Conservation (phyloP, 2,797 vertebrate species). For the Apogon hyalosoma region DNA sequence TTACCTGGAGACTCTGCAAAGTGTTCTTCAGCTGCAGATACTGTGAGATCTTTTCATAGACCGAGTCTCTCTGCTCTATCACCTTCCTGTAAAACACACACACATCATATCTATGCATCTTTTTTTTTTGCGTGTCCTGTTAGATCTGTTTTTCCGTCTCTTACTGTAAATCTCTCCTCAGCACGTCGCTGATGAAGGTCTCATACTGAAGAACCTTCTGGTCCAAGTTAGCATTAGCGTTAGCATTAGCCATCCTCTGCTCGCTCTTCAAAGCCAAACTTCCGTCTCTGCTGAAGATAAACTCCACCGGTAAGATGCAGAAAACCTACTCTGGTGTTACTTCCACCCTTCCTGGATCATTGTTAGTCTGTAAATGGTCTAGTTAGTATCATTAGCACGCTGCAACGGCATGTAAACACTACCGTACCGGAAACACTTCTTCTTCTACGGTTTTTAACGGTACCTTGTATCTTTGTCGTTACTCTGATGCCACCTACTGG, state of each 20-base stretch:
- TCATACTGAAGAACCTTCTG: slow-evolving; percentile 90
- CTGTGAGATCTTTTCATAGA: slow-evolving; percentile 90
- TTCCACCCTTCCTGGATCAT: too few relatives aligned
- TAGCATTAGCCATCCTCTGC: slow-evolving; percentile 34
- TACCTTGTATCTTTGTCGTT: too few relatives aligned
- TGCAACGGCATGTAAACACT: background rate
- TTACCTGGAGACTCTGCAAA: slow-evolving; percentile 89
- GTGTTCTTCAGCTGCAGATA: slow-evolving; percentile 91
- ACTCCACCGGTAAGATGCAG: background rate
- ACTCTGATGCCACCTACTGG: too few relatives aligned
- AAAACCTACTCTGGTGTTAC: fast-evolving
- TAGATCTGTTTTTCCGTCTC: background rate
- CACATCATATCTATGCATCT: background rate
- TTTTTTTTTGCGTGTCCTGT: too few relatives aligned
- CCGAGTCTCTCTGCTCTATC: slow-evolving; percentile 88
- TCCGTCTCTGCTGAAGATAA: background rate
- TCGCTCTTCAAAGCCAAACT: background rate
- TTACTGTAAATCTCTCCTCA: slow-evolving; percentile 88
- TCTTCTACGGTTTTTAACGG: background rate
- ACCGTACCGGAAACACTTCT: slow-evolving; percentile 18
- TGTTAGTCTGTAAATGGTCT: background rate
- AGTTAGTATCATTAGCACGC: background rate
- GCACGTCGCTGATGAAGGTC: slow-evolving; percentile 87
- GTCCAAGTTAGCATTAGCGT: slow-evolving; percentile 48
- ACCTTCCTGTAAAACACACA: slow-evolving; percentile 81